phyloP scores from a whole-genome alignment of 1,140 invertebrate genomes.

The Hydropsyche tenuis region DNA sequence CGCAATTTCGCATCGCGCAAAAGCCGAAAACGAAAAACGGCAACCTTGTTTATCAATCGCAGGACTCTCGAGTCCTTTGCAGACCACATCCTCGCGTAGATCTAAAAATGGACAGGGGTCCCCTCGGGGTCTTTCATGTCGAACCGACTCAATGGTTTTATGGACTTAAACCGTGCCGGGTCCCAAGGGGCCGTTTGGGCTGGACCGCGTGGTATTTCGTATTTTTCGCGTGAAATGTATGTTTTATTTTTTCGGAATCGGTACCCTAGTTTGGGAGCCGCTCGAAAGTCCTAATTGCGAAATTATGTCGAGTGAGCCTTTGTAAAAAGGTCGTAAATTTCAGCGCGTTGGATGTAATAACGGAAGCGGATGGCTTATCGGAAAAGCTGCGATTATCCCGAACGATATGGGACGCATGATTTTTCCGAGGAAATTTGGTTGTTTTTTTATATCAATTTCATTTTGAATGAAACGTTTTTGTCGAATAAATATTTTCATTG shows the following conservation, averaged over 20 bases:
- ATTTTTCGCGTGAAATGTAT: no score
- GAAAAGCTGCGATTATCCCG: not conserved
- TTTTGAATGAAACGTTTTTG: no score
- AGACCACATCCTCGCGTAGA: slow-evolving; percentile 28
- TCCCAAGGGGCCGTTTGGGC: slow-evolving; percentile 30
- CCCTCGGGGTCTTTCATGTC: slow-evolving; percentile 46
- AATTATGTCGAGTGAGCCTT: slow-evolving; percentile 8
- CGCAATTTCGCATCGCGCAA: no score
- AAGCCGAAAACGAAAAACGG: not conserved
- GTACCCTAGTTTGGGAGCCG: not conserved
- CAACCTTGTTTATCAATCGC: slow-evolving; percentile 17
- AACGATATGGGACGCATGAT: no score
- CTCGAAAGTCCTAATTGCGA: slow-evolving; percentile 11
- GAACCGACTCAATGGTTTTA: slow-evolving; percentile 48
- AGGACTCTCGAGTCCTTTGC: slow-evolving; percentile 39
- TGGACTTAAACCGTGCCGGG: slow-evolving; percentile 35
- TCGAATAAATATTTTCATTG: no score
- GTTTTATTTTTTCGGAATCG: no score
- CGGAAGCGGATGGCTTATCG: not conserved
- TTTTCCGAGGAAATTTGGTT: no score
- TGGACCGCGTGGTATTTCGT: slow-evolving; percentile 34
- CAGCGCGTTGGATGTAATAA: not conserved
- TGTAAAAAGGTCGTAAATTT: slow-evolving; percentile 16
- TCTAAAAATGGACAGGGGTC: slow-evolving; percentile 36
- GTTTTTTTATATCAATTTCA: no score